Percentiles rank a stretch among this genome's conserved stretches.
Evolutionary conservation across 1,140 invertebrate species (phyloP).

Genomic region (Dinoponera quadriceps): DNA sequence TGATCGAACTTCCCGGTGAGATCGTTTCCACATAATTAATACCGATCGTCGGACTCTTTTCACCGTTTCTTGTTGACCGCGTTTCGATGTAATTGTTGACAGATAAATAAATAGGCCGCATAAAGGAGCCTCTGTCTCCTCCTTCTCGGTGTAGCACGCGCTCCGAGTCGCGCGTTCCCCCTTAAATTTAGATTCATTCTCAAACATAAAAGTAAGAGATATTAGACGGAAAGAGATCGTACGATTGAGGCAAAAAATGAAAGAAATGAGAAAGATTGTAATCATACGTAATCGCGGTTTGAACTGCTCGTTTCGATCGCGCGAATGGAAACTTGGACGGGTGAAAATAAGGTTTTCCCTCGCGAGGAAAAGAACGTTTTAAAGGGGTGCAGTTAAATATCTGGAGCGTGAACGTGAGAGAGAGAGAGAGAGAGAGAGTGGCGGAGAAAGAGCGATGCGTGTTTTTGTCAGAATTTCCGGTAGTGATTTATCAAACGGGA

Average conservation of each 20-base stretch:
- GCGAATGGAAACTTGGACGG: too few relatives aligned
- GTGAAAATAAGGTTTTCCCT: constrained; percentile 26
- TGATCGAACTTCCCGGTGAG: background rate
- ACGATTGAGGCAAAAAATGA: background rate
- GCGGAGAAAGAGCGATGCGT: constrained; percentile 72
- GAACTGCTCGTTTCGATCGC: too few relatives aligned
- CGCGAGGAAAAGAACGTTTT: constrained; percentile 9
- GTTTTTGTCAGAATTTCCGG: constrained; percentile 84
- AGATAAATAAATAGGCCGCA: constrained; percentile 84
- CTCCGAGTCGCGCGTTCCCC: constrained; percentile 76
- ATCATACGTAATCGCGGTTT: too few relatives aligned
- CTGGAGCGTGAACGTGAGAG: constrained; percentile 77
- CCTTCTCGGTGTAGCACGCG: constrained; percentile 73
- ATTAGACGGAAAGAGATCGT: too few relatives aligned
- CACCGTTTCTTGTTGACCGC: constrained; percentile 70
- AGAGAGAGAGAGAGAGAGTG: constrained; percentile 52
- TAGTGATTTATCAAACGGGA: constrained; percentile 85
- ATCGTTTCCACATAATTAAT: constrained; percentile 13
- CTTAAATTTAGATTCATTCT: constrained; percentile 67
- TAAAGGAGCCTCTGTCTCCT: constrained; percentile 80
- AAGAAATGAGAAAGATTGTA: background rate
- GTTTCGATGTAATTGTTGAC: constrained; percentile 82
- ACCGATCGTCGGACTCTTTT: background rate
- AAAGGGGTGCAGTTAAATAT: constrained; percentile 80
- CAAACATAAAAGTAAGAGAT: too few relatives aligned